Evolutionary conservation across 2,888 invertebrate species (phyloP), one percentile per base, ranked within the genome.

Genomic region (Netelia fuscicornis): DNA sequence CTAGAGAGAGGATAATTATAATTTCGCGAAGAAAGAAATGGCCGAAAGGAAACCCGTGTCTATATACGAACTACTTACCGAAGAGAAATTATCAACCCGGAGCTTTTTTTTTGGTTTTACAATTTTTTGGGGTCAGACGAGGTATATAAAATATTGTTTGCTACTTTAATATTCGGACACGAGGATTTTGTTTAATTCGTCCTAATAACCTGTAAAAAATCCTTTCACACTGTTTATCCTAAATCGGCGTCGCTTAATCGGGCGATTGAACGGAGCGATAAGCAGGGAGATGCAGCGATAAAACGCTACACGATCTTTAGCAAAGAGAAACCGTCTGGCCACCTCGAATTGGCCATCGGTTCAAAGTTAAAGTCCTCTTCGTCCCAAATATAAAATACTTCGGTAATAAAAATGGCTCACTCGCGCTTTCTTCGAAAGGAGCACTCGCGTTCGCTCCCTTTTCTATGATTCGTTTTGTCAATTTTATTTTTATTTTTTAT

Each of bases 361-460:
- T 62, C 23, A 44, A 5, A 44, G 20, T 44, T 62, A 10, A n/a
- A 58, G 13, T 13, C 44, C n/a, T 48, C 20, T 37, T 64, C n/a
- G n/a, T 58, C 20, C 30, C 9, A 42, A 37, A n/a, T 37, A 42
- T n/a, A 44, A 17, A 30, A 23, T 23, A 5, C 25, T 56, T 17
- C 6, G 56, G 23, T 13, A n/a, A 80, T 44, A 62, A 68, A 72
- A 80, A 76, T 65, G 54, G 62, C 64, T 86, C 87, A 87, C 86
- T 84, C 81, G 81, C 86, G 79, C 87, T 87, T 89, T 90, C 89
- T 89, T 91, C 86, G 88, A 90, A 90, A 91, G 87, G 88, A 90
- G 86, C 88, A 54, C 89, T 87, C 87, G 86, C 86, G 86, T 88
- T 90, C 87, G 88, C 83, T 25, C 86, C 88, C 83, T 88, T 89